Evolutionary conservation across 1,140 invertebrate species (phyloP).

Genomic region (Diuraphis noxia): DNA sequence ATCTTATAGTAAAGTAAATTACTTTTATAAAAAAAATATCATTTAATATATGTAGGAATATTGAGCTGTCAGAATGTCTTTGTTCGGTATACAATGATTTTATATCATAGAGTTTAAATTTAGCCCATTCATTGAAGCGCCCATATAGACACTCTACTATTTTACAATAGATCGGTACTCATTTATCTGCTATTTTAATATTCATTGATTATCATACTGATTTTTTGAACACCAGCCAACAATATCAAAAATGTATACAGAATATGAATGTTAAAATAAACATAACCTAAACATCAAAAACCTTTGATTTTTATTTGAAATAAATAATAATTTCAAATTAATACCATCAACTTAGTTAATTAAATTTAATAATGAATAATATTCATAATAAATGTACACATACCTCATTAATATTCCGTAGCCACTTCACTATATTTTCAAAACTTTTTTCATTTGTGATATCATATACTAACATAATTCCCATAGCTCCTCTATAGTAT

Average conservation of each 20-base stretch:
- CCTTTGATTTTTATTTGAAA: too few species aligned
- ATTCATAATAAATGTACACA: not conserved
- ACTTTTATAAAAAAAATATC: too few species aligned
- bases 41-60: too few species aligned
- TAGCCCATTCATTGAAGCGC: too few species aligned
- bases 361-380: not conserved
- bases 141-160: too few species aligned
- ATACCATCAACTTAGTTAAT: not conserved
- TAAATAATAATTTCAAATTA: not conserved
- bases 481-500: slow-evolving; percentile 85
- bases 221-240: not conserved
- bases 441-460: slow-evolving; percentile 84
- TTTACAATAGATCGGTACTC: too few species aligned
- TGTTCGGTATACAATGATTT: too few species aligned
- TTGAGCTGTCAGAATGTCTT: too few species aligned
- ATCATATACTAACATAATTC: slow-evolving; percentile 84
- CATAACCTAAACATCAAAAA: not conserved
- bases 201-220: not conserved
- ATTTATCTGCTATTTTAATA: too few species aligned
- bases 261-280: not conserved
- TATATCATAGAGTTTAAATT: too few species aligned
- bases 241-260: not conserved
- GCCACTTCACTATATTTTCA: slow-evolving; percentile 84
- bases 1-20: too few species aligned
- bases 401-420: slow-evolving; percentile 81